Conservation (phyloP, 2,113 vertebrate species). For the Dicrurus megarhynchus region DNA sequence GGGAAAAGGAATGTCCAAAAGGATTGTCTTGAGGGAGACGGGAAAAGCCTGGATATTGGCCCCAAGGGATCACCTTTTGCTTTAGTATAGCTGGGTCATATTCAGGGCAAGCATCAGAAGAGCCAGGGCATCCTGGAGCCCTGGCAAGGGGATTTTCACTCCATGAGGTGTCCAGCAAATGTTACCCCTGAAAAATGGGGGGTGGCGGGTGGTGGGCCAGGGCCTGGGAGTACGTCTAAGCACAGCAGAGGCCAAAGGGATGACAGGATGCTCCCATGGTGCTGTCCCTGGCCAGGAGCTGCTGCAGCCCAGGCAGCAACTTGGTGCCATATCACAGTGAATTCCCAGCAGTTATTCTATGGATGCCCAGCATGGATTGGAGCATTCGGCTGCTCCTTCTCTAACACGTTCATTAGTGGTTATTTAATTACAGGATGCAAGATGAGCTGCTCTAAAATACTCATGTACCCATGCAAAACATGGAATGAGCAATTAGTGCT, state of each 20-base stretch:
- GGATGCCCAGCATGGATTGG: fast-evolving
- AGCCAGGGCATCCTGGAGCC: neutral
- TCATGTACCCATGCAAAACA: neutral
- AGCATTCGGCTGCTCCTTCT: neutral
- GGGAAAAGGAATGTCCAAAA: neutral
- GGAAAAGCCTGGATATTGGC: neutral
- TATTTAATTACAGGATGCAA: neutral
- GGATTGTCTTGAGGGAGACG: neutral
- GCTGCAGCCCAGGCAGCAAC: neutral
- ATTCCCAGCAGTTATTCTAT: neutral
- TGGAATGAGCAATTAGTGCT: neutral
- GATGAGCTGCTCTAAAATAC: neutral
- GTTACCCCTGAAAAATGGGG: neutral
- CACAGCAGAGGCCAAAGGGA: fast-evolving
- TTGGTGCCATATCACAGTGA: neutral
- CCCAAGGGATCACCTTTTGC: neutral
- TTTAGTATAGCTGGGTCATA: neutral
- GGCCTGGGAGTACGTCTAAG: neutral
- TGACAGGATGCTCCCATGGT: neutral
- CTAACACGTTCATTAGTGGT: fast-evolving
- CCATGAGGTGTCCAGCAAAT: neutral
- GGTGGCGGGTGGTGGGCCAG: too few species aligned
- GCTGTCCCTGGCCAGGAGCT: neutral
- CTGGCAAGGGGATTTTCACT: neutral
- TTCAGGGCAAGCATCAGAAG: neutral